Percentiles rank a stretch among this genome's conserved stretches.
These are phyloP conservation scores for Gorsachius magnificus DNA, from an alignment of 2,797 vertebrate genomes.

Conservation along the genomic window DNA sequence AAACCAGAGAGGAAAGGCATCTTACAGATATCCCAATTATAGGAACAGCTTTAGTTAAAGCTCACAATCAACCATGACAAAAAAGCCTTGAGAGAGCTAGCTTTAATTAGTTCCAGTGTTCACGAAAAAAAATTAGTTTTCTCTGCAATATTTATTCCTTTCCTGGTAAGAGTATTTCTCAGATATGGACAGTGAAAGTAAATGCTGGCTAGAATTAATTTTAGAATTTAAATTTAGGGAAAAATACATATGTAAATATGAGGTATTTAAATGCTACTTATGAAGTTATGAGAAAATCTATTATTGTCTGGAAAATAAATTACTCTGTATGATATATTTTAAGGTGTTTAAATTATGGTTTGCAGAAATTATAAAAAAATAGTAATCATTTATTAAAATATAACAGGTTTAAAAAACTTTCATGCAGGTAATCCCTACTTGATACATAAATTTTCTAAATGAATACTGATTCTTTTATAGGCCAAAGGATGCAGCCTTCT, in stretches of 20 bases:
- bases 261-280: background rate
- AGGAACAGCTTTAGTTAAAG: conserved; percentile 48
- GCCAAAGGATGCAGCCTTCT: background rate
- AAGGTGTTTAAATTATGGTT: background rate
- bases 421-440: background rate
- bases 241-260: background rate
- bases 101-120: background rate
- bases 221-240: background rate
- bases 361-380: background rate
- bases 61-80: background rate
- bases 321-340: background rate
- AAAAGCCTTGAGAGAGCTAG: background rate
- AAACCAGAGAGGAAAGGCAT: conserved; percentile 45
- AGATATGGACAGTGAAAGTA: background rate
- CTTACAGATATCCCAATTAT: background rate
- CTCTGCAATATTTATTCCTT: background rate
- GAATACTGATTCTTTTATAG: background rate
- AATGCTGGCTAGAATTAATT: background rate
- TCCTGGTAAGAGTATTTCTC: background rate
- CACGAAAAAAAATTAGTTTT: background rate
- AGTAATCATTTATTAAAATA: background rate
- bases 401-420: background rate
- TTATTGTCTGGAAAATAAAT: background rate
- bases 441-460: background rate
- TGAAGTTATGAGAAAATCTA: background rate